Evolutionary conservation across 37 sponge, comb jelly and placozoan genomes (phyloP), one percentile per base, ranked within the genome.

Genomic region (Spongia lamella): DNA sequence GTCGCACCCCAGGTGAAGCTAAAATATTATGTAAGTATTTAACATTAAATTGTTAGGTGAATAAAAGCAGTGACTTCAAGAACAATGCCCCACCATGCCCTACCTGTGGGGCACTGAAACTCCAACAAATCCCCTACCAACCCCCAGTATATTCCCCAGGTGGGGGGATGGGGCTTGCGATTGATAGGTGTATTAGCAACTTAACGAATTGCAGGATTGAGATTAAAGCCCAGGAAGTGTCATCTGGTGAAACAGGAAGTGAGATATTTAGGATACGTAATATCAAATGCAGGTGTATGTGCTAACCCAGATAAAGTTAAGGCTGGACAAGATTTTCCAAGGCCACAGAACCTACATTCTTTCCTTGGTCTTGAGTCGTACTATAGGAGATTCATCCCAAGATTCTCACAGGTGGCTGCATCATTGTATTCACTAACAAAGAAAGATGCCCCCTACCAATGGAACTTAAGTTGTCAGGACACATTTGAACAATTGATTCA

Each of bases 281-380:
- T 87, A 15, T 33, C 65, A 1, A 30, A 24, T 2, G 56, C 61
- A 47, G 88, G 78, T 0, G 25, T 81, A 0, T 22, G 35, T 25
- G 31, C 83, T 21, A 82, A 87, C 47, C 79, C 82, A 60, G 73
- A 9, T 0, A 81, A 87, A 51, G 40, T 67, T 15, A 22, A 61
- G 11, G 78, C 82, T 59, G 73, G 81, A 16, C 7, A 34, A 22
- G 13, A 49, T 39, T 61, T 29, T 38, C 68, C 76, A 17, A 33
- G 13, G 2, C 84, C 76, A 6, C 35, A 16, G 14, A 33, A 63
- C 16, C 56, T 50, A 11, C 64, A 55, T 13, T n/a, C 17, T 33
- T 73, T 83, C n/a, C 61, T 65, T 32, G 86, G 76, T 11, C 52
- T 79, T 19, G 75, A 73, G 20, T 72, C 66, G 16, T 79, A 72